Conservation (phyloP, 2,888 invertebrate genomes). For the Pseudanteris insignis region DNA sequence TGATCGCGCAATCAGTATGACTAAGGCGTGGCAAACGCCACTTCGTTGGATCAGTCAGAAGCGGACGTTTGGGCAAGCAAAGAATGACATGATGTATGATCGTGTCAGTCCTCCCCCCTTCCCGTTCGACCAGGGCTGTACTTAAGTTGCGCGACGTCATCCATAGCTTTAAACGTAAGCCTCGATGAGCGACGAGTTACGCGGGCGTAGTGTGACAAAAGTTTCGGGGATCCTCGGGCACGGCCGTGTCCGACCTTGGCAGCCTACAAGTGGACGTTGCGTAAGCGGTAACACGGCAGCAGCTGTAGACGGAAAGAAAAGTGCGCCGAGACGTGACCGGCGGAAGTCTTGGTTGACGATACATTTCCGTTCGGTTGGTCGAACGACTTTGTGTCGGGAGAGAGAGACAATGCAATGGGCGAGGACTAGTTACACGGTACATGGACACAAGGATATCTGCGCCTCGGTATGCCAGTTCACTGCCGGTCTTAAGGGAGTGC, state of each 20-base stretch:
- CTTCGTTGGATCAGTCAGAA: too few relatives aligned
- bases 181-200: too few relatives aligned
- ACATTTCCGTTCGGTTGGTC: slow-evolving; percentile 52
- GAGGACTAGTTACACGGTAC: slow-evolving; percentile 59
- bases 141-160: too few relatives aligned
- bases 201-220: too few relatives aligned
- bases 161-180: too few relatives aligned
- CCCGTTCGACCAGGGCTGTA: too few relatives aligned
- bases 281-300: slow-evolving; percentile 36
- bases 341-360: slow-evolving; percentile 57
- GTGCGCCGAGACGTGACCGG: slow-evolving; percentile 56
- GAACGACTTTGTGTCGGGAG: slow-evolving; percentile 49
- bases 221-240: slow-evolving; percentile 11
- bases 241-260: slow-evolving; percentile 18
- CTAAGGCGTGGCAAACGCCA: too few relatives aligned
- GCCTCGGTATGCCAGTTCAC: slow-evolving; percentile 33
- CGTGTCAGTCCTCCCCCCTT: too few relatives aligned
- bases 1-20: too few relatives aligned
- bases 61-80: too few relatives aligned
- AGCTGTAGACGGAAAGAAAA: slow-evolving; percentile 47
- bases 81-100: too few relatives aligned
- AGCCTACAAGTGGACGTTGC: slow-evolving; percentile 19
- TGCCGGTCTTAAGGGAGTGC: slow-evolving; percentile 57
- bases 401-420: slow-evolving; percentile 58
- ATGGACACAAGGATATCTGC: slow-evolving; percentile 52